A percentile compares a stretch with the other conserved stretches of the same genome.
Conservation (phyloP, 2,888 invertebrate species). For the Drosophila flavopinicola region DNA sequence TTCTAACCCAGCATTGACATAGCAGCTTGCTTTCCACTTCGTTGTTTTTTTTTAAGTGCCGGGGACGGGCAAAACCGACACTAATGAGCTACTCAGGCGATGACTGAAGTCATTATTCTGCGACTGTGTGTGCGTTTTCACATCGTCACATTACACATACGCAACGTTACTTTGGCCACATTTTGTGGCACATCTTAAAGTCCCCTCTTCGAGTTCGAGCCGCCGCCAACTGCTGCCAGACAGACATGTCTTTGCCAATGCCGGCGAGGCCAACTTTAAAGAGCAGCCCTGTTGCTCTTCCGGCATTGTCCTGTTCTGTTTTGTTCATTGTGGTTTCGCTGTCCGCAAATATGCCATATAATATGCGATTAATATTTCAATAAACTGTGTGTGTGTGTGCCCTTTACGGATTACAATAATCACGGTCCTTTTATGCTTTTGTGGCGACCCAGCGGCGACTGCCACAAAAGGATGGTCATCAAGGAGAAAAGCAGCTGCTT, state of each 20-base stretch:
- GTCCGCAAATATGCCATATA: slow-evolving; percentile 54
- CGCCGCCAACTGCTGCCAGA: slow-evolving; percentile 30
- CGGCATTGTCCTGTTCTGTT: slow-evolving; percentile 12
- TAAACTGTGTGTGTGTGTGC: slow-evolving; percentile 64
- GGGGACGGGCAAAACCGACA: slow-evolving; percentile 48
- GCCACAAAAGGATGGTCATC: slow-evolving; percentile 32
- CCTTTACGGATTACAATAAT: slow-evolving; percentile 72
- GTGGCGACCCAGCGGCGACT: slow-evolving; percentile 11
- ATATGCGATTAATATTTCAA: slow-evolving; percentile 77
- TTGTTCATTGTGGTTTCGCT: slow-evolving; percentile 30
- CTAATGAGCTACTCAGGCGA: slow-evolving; percentile 77
- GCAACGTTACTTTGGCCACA: slow-evolving; percentile 44
- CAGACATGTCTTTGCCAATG: slow-evolving; percentile 13
- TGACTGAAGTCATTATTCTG: slow-evolving; percentile 73
- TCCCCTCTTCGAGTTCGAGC: slow-evolving; percentile 9
- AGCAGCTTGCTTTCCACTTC: slow-evolving; percentile 19
- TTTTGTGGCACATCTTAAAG: slow-evolving; percentile 10
- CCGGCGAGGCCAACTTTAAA: slow-evolving; percentile 7
- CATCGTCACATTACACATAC: slow-evolving; percentile 68
- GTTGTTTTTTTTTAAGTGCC: slow-evolving; percentile 47
- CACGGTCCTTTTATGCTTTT: slow-evolving; percentile 56
- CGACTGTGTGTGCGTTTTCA: slow-evolving; percentile 35
- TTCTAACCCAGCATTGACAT: not conserved
- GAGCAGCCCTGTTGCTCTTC: not conserved
- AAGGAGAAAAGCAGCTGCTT: slow-evolving; percentile 12